These are phyloP conservation scores for Sternotherus odoratus DNA, from an alignment of 2,797 vertebrate genomes.

Conservation along the genomic window DNA sequence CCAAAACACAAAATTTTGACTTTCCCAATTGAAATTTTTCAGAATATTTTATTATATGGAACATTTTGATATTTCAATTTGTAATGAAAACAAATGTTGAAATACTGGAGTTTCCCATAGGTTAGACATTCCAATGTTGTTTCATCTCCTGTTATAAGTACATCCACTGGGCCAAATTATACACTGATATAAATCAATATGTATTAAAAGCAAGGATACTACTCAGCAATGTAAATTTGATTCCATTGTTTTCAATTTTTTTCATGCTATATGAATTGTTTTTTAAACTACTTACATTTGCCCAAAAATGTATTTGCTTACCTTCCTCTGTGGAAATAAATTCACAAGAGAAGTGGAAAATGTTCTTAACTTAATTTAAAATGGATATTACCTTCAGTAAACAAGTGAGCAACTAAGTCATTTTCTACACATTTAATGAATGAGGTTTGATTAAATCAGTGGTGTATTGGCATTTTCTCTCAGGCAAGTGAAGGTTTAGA, in stretches of 20 bases:
- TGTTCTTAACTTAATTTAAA: conserved; percentile 38
- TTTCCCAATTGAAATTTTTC: not conserved
- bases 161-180: not conserved
- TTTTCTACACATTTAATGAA: conserved; percentile 10
- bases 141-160: not conserved
- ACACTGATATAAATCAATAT: not conserved
- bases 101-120: not conserved
- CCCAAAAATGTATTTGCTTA: not conserved
- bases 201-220: not conserved
- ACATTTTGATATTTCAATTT: not conserved
- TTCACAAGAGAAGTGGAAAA: conserved; percentile 8
- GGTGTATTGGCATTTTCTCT: not conserved
- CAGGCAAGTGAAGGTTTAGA: not conserved
- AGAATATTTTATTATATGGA: not conserved
- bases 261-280: not conserved
- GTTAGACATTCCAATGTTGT: not conserved
- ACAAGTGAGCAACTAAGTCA: not conserved
- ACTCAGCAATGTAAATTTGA: not conserved
- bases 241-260: not conserved
- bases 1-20: not conserved
- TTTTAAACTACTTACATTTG: conserved; percentile 4
- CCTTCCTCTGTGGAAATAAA: not conserved
- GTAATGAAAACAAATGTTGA: not conserved
- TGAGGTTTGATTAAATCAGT: conserved; percentile 2
- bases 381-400: not conserved